phyloP scores from a whole-genome alignment of 1,140 invertebrate genomes.

The Leguminivora glycinivorella region DNA sequence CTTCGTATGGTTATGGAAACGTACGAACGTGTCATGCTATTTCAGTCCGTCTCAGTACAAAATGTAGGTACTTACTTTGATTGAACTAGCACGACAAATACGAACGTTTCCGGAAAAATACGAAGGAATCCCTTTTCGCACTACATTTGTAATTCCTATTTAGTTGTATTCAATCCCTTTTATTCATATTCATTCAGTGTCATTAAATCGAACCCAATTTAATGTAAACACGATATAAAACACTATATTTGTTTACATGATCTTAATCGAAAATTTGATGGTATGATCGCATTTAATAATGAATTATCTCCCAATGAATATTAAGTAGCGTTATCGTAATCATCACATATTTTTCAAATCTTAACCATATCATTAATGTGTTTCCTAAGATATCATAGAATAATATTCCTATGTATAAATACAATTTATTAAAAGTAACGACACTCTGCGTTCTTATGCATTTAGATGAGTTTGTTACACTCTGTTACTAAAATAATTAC shows the following conservation, averaged over 20 bases:
- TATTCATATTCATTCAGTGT: too few relatives aligned
- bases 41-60: too few relatives aligned
- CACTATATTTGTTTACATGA: neutral
- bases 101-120: too few relatives aligned
- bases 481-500: neutral
- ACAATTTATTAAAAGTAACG: neutral
- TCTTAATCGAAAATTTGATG: neutral
- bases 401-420: neutral
- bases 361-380: constrained; percentile 11
- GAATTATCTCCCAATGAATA: constrained; percentile 12
- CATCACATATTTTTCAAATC: neutral
- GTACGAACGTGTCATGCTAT: too few relatives aligned
- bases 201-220: neutral
- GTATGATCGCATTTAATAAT: neutral
- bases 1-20: too few relatives aligned
- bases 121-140: too few relatives aligned
- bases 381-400: neutral
- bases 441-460: neutral
- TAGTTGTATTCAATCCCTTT: too few relatives aligned
- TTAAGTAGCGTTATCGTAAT: neutral
- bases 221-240: neutral
- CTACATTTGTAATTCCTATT: too few relatives aligned
- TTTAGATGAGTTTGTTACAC: constrained; percentile 7
- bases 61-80: too few relatives aligned
- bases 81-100: too few relatives aligned